Evolutionary conservation across 2,113 vertebrate species (phyloP), one percentile per base, ranked within the genome.

Genomic region (Dunckerocampus dactyliophorus): DNA sequence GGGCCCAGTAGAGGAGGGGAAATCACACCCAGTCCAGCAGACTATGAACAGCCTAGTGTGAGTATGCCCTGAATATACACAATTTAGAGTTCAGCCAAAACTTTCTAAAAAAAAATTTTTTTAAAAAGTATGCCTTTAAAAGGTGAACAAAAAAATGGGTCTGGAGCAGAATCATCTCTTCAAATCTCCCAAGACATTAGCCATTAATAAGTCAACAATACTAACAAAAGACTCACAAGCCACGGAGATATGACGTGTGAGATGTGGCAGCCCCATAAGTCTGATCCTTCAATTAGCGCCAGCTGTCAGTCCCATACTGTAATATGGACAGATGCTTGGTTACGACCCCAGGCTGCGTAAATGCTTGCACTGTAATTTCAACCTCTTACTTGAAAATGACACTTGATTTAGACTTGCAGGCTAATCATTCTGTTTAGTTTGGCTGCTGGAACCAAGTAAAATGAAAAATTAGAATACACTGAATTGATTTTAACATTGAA

Each of bases 251-350:
- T 37, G 45, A 43, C 39, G 39, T 14, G 13, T 14, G 12, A 43
- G 39, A 14, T 43, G 39, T 43, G 11, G 12, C 39, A 43, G 49
- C 49, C 90, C 92, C 89, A 92, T 93, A 95, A 94, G 91, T 93
- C 91, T 91, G 87, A 89, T 88, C 84, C 88, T 91, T 91, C 89
- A 90, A 90, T 94, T 91, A 94, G 91, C 75, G 90, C 81, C 84
- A 91, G 91, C 92, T 89, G 91, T 92, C 74, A 39, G 37, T 39
- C 39, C 39, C 86, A 76, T 67, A 77, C 79, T 81, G 81, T 68
- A 77, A 83, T 83, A 87, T 84, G 88, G 72, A 93, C 91, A 90
- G 92, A 92, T 92, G 92, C 90, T 92, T 93, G 91, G 91, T 91
- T 89, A 91, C 92, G 91, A 91, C 88, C 88, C 87, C 70, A 63